These are phyloP conservation scores for Scomberomorus guttatus DNA, from an alignment of 2,797 vertebrate species.

Conservation along the genomic window DNA sequence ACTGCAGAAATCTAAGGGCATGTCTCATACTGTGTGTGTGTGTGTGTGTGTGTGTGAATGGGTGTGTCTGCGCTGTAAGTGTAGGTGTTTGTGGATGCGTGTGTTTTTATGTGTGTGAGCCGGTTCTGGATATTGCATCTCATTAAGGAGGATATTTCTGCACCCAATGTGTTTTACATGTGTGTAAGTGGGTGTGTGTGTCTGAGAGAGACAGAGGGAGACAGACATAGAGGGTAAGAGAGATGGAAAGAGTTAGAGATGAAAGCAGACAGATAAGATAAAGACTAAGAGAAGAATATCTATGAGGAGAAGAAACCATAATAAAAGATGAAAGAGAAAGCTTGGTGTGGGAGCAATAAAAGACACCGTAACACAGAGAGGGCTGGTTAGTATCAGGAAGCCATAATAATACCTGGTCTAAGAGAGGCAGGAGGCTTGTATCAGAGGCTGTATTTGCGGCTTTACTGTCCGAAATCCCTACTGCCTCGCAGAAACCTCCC, in stretches of 20 bases:
- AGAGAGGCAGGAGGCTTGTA: conserved; percentile 42
- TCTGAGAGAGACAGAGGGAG: conserved; percentile 7
- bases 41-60: conserved; percentile 26
- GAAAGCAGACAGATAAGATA: conserved; percentile 55
- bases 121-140: conserved; percentile 52
- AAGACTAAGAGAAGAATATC: conserved; percentile 49
- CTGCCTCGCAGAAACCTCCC: conserved; percentile 35
- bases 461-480: conserved; percentile 38
- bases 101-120: conserved; percentile 14
- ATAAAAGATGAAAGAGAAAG: conserved; percentile 67
- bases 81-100: not conserved
- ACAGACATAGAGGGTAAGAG: not conserved
- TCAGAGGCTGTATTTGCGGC: conserved; percentile 27
- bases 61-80: conserved; percentile 18
- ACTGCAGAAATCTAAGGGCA: conserved; percentile 50
- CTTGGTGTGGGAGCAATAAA: conserved; percentile 52
- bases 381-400: conserved; percentile 65
- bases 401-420: conserved; percentile 46
- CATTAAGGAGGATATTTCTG: conserved; percentile 59
- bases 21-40: conserved; percentile 25
- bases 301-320: conserved; percentile 43
- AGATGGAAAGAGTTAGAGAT: conserved; percentile 47
- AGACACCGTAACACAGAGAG: conserved; percentile 46
- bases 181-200: conserved; percentile 3
- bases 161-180: conserved; percentile 33